Percentiles rank a stretch among this genome's conserved stretches.
phyloP scores from a whole-genome alignment of 2,888 invertebrate species.

The Rhynchonema sp. region DNA sequence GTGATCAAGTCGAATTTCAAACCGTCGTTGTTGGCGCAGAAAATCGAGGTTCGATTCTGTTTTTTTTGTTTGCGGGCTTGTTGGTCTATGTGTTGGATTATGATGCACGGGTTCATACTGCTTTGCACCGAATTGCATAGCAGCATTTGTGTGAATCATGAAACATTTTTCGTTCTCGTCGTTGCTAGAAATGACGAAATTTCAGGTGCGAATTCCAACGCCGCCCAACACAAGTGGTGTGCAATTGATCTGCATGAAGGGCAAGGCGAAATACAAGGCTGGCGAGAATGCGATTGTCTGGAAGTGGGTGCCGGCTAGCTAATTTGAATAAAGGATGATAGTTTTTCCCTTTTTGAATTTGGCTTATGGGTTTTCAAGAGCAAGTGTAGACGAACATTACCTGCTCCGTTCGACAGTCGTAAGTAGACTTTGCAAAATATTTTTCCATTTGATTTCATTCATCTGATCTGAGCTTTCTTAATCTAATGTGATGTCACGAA shows the following conservation, averaged over 20 bases:
- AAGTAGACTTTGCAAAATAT: too few relatives aligned
- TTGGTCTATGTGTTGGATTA: background rate
- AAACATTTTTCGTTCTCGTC: too few relatives aligned
- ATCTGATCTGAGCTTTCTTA: too few relatives aligned
- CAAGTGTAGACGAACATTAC: background rate
- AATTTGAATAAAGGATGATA: too few relatives aligned
- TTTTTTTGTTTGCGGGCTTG: too few relatives aligned
- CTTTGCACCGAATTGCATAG: background rate
- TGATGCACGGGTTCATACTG: background rate
- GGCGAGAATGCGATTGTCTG: slow-evolving; percentile 95
- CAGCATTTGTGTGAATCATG: background rate
- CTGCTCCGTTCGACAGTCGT: too few relatives aligned
- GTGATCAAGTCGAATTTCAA: slow-evolving; percentile 98
- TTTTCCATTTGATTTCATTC: too few relatives aligned
- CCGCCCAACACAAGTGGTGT: slow-evolving; percentile 96
- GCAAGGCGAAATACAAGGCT: slow-evolving; percentile 94
- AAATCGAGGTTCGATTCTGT: slow-evolving; percentile 86
- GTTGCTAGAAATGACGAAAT: too few relatives aligned
- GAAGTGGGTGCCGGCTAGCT: slow-evolving; percentile 47
- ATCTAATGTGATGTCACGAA: too few relatives aligned
- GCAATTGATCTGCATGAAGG: slow-evolving; percentile 92
- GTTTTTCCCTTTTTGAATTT: background rate
- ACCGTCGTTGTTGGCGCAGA: slow-evolving; percentile 87
- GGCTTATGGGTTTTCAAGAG: background rate
- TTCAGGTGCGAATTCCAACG: slow-evolving; percentile 65